Evolutionary conservation across 2,113 vertebrate genomes (phyloP).

Genomic region (Heptranchias perlo): DNA sequence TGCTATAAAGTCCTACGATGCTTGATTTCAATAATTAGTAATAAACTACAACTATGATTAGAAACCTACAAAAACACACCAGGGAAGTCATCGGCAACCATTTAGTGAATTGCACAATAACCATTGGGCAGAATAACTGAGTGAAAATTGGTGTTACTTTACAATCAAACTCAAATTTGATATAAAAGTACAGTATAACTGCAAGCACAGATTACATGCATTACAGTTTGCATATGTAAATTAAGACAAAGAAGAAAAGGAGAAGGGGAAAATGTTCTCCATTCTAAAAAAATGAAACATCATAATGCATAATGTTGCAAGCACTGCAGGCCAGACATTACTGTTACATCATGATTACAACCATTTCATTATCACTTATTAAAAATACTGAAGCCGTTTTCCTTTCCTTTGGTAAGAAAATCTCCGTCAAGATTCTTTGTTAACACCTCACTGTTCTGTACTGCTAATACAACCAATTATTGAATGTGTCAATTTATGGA

Average conservation of each 20-base stretch:
- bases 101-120: not conserved
- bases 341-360: not conserved
- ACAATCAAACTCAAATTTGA: not conserved
- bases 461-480: not conserved
- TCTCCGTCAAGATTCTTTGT: not conserved
- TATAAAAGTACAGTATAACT: not conserved
- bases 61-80: not conserved
- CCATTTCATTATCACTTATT: slow-evolving; percentile 13
- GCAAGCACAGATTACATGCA: not conserved
- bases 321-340: slow-evolving; percentile 14
- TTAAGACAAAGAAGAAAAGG: not conserved
- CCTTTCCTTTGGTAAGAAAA: not conserved
- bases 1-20: not conserved
- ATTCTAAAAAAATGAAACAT: not conserved
- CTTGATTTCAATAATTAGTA: not conserved
- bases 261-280: not conserved
- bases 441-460: not conserved
- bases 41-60: not conserved
- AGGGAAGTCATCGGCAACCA: not conserved
- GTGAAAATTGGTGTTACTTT: not conserved
- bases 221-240: not conserved
- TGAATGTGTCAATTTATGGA: not conserved
- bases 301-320: not conserved
- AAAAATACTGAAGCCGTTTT: not conserved
- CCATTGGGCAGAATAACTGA: not conserved